Conservation (phyloP, 2,113 vertebrate genomes). For the Stegastes partitus region DNA sequence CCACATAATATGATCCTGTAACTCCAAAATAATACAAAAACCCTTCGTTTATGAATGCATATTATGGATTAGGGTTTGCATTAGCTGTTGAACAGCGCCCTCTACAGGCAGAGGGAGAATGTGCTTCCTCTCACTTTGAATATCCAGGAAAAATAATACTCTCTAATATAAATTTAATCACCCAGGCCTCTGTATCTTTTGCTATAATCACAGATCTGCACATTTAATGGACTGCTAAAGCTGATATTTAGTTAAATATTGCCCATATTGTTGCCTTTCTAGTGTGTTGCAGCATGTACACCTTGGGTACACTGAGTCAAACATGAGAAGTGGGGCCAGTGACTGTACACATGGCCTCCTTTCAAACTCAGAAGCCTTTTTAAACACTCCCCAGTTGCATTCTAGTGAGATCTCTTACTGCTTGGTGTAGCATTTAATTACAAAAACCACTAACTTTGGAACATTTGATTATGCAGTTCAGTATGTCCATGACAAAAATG, state of each 20-base stretch:
- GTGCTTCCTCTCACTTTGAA: not conserved
- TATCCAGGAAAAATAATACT: not conserved
- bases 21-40: not conserved
- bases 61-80: not conserved
- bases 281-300: not conserved
- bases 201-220: not conserved
- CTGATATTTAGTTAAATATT: not conserved
- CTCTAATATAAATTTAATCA: not conserved
- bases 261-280: not conserved
- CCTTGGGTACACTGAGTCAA: not conserved
- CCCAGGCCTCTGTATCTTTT: not conserved
- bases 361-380: too few relatives aligned
- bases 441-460: not conserved
- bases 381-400: too few relatives aligned
- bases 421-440: not conserved
- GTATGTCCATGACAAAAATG: too few relatives aligned
- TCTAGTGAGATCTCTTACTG: not conserved
- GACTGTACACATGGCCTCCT: not conserved
- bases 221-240: not conserved
- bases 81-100: not conserved
- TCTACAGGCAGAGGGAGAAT: not conserved
- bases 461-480: not conserved
- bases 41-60: not conserved
- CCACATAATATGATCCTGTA: not conserved
- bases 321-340: not conserved